These are phyloP conservation scores for Lycorma delicatula DNA, from an alignment of 1,140 invertebrate species.

Conservation along the genomic window DNA sequence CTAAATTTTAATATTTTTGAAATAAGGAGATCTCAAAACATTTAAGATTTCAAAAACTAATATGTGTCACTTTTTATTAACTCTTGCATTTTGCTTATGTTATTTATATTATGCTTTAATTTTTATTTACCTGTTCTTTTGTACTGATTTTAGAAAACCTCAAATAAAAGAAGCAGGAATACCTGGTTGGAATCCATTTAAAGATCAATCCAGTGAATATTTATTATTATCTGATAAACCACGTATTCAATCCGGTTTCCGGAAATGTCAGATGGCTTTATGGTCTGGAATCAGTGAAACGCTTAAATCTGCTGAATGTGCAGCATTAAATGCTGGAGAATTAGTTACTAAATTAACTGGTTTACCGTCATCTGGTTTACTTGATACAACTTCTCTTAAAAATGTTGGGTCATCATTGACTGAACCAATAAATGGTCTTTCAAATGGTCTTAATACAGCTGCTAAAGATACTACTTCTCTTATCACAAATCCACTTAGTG, in stretches of 20 bases:
- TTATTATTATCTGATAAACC: slow-evolving; percentile 44
- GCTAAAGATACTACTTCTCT: too few relatives aligned
- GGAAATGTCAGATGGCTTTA: slow-evolving; percentile 47
- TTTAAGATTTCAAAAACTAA: neutral
- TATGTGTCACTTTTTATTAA: neutral
- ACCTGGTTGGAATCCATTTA: slow-evolving; percentile 35
- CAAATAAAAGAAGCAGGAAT: slow-evolving; percentile 12
- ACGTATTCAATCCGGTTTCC: slow-evolving; percentile 42
- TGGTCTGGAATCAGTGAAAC: neutral
- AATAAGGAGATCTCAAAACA: neutral
- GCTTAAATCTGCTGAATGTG: neutral
- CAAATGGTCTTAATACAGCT: too few relatives aligned
- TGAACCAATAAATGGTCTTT: too few relatives aligned
- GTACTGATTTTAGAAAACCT: slow-evolving; percentile 21
- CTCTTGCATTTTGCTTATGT: neutral
- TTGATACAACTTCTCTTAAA: too few relatives aligned
- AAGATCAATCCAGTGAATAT: slow-evolving; percentile 40
- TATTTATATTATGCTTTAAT: neutral
- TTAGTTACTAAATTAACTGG: neutral
- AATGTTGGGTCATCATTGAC: too few relatives aligned
- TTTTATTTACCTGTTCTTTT: neutral
- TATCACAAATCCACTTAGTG: too few relatives aligned
- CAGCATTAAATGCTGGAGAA: neutral
- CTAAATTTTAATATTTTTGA: neutral
- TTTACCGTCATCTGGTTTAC: neutral